phyloP scores from a whole-genome alignment of 2,888 invertebrate species.

The Hyposoter didymator region DNA sequence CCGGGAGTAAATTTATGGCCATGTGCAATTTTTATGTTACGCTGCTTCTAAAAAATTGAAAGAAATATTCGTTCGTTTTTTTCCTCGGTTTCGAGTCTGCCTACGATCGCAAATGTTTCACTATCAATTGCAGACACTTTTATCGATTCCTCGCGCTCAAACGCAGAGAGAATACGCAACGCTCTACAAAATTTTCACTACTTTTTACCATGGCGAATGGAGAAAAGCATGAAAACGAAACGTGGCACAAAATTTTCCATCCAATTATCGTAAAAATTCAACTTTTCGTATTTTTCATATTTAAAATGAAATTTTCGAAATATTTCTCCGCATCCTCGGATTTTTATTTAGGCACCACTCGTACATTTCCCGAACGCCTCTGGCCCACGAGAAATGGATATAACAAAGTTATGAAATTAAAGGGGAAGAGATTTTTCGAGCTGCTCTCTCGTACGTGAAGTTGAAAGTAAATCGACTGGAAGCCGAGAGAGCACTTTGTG shows the following conservation, averaged over 20 bases:
- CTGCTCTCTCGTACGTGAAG: conserved; percentile 54
- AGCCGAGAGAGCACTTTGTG: conserved; percentile 31
- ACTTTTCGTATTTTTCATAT: not conserved
- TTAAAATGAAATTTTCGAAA: not conserved
- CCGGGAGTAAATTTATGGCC: not conserved
- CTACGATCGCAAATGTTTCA: not conserved
- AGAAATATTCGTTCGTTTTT: conserved; percentile 6
- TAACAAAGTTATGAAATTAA: conserved; percentile 46
- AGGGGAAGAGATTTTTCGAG: conserved; percentile 38
- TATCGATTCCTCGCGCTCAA: not conserved
- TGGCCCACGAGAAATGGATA: conserved; percentile 15
- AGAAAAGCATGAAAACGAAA: not conserved
- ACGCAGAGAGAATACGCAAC: not conserved
- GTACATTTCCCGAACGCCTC: not conserved
- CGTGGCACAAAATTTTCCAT: not conserved
- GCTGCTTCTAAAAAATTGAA: conserved; percentile 8
- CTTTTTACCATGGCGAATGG: not conserved
- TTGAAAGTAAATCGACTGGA: conserved; percentile 63
- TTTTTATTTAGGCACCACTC: not conserved
- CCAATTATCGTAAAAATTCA: no score
- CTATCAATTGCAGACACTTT: conserved; percentile 11
- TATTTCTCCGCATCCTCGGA: not conserved
- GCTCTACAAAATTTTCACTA: not conserved
- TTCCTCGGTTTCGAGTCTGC: not conserved
- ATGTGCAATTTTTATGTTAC: conserved; percentile 18